A percentile compares a stretch with the other conserved stretches of the same genome.
Evolutionary conservation across 2,113 vertebrate genomes (phyloP).

Genomic region (Bagarius yarrelli): DNA sequence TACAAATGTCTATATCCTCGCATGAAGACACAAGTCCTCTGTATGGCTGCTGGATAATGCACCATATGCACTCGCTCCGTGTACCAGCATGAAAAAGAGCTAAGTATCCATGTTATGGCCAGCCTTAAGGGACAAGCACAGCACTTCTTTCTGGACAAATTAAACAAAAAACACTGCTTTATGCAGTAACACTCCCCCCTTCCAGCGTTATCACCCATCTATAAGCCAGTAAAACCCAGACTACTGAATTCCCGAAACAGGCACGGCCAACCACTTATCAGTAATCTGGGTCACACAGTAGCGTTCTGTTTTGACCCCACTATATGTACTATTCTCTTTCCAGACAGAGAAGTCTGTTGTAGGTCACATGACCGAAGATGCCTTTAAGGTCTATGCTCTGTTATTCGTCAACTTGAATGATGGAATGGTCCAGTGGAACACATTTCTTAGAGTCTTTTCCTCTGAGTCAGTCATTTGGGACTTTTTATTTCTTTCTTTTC

Average conservation of each 20-base stretch:
- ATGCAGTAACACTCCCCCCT: constrained; percentile 27
- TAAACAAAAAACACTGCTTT: constrained; percentile 43
- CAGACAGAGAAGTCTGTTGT: constrained; percentile 14
- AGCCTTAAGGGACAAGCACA: constrained; percentile 11
- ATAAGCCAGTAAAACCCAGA: constrained; percentile 6
- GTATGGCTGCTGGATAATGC: constrained; percentile 38
- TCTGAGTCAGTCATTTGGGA: constrained; percentile 43
- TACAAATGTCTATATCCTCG: constrained; percentile 5
- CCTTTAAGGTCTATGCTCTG: constrained; percentile 15
- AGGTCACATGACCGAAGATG: neutral
- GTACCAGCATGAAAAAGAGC: constrained; percentile 37
- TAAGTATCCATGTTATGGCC: constrained; percentile 35
- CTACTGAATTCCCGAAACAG: constrained; percentile 19
- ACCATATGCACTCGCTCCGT: neutral
- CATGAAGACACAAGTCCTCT: constrained; percentile 27
- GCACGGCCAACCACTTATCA: constrained; percentile 26
- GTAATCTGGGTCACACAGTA: constrained; percentile 38
- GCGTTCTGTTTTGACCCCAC: constrained; percentile 19
- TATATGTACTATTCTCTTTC: constrained; percentile 20
- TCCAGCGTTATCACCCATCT: constrained; percentile 38
- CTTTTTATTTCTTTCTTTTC: constrained; percentile 44
- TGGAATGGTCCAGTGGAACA: neutral
- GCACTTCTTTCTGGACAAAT: constrained; percentile 24
- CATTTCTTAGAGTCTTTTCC: constrained; percentile 11
- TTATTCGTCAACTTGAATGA: neutral